Base-by-base conservation (phyloP, 2,888 invertebrate genomes). In the Drosophila maculinotata region DNA sequence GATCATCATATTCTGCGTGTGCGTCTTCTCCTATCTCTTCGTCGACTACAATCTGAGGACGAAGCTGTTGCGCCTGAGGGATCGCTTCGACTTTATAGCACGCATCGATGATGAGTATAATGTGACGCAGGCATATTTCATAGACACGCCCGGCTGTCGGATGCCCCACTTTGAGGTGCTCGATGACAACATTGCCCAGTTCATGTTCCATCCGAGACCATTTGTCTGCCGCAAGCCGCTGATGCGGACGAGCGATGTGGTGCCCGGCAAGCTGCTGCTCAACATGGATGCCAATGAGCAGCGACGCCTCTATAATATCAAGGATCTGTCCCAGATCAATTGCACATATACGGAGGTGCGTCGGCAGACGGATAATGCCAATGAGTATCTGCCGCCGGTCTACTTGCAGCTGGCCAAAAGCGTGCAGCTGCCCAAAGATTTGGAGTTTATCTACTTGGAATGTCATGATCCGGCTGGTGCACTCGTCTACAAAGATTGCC, bases 361-460 rank as follows among this genome's bases (percentile, higher is more conserved):
- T 0, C 80, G 91, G 0, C 73, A 72, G 41, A 80, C 79, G 9
- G 91, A 92, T 41, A 60, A 53, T 0, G 56, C 53, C 23, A 91
- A 90, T 62, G 65, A 66, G 1, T 87, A 84, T 44, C 20, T 68
- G 25, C 45, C 67, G 0, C 39, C 52, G 1, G 68, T 81, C 1
- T 59, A 74, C 5, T 80, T 89, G 7, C 72, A 81, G 25, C 65
- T 89, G 56, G 68, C 70, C 0, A 20, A 58, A 8, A 38, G 30
- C 4, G 33, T 69, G 45, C 78, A 65, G 9, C 67, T 65, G 89
- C 91, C 79, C 91, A 38, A 57, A 2, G 63, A 79, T 20, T 47
- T 79, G 15, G 96, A 97, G 90, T 96, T 95, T 87, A 93, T 96
- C 8, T 93, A 93, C 90, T 94, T 96, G 2, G 92, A 92, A 17